Evolutionary conservation across 2,797 vertebrate genomes (phyloP).

Genomic region (Halcyon badia): DNA sequence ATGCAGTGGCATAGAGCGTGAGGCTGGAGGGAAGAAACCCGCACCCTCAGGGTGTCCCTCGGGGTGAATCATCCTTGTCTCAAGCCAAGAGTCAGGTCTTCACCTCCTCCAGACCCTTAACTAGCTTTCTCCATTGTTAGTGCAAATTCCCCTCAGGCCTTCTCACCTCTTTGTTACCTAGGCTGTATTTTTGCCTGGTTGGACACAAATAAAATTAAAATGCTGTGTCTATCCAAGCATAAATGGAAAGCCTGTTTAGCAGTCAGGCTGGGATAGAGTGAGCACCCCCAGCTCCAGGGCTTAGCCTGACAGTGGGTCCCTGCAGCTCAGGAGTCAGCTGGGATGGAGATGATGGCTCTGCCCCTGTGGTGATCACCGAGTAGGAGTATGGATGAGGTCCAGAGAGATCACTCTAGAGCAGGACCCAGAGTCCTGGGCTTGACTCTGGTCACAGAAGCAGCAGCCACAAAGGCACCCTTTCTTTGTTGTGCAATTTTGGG

Average conservation of each 20-base stretch:
- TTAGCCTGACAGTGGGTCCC: not conserved
- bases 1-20: fast-evolving
- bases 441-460: not conserved
- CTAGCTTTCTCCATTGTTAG: not conserved
- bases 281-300: not conserved
- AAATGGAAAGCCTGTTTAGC: not conserved
- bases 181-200: not conserved
- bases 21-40: not conserved
- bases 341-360: not conserved
- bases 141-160: not conserved
- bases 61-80: not conserved
- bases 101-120: not conserved
- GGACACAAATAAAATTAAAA: not conserved
- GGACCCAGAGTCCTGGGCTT: not conserved
- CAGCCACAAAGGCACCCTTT: not conserved
- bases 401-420: not conserved
- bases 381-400: not conserved
- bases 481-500: not conserved
- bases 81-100: not conserved
- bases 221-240: not conserved
- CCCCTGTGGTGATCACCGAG: not conserved
- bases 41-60: not conserved
- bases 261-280: not conserved
- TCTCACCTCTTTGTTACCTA: not conserved
- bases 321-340: not conserved